Evolutionary conservation across 2,113 vertebrate species (phyloP), one percentile per base, ranked within the genome.

Genomic region (Origma solitaria): DNA sequence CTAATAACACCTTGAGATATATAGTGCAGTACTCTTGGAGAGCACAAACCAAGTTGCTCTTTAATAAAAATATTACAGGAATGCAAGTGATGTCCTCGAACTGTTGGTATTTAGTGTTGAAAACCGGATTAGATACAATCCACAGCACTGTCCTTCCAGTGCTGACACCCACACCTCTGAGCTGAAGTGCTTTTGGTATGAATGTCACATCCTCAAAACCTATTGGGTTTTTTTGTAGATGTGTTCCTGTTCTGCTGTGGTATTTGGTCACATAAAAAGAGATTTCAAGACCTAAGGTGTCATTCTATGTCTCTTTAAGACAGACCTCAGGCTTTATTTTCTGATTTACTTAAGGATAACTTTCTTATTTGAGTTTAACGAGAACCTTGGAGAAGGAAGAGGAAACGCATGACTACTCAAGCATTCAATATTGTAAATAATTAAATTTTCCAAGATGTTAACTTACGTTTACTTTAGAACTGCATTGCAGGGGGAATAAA

Each of bases 391-490:
- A 96, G 82, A 93, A 88, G 30, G 28, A 69, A 47, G 33, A 82
- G 56, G 72, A 86, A 86, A 62, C 72, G 73, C 38, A 25, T 73
- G 82, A 56, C 31, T 68, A 24, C 33, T 92, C 33, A 86, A 62
- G 38, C 35, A 54, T 88, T 75, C 27, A 13, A 27, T 88, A 77
- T 15, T 84, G 54, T 86, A 92, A 95, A 93, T 92, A 90, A 86
- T 93, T 90, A 92, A 61, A 69, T 92, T 95, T 88, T 69, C 68
- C 22, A 56, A 70, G 70, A 75, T 68, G 53, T 62, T 88, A 94
- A 81, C 0, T 30, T 91, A 58, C 44, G 50, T 87, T 88, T 86
- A 31, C 30, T 83, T 90, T 90, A 72, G 82, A 92, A 75, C n/a
- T 50, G 20, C 21, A 4, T 28, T 75, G 37, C 57, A 60, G 56